phyloP scores from a whole-genome alignment of 2,888 invertebrate species.

The Phania funesta region DNA sequence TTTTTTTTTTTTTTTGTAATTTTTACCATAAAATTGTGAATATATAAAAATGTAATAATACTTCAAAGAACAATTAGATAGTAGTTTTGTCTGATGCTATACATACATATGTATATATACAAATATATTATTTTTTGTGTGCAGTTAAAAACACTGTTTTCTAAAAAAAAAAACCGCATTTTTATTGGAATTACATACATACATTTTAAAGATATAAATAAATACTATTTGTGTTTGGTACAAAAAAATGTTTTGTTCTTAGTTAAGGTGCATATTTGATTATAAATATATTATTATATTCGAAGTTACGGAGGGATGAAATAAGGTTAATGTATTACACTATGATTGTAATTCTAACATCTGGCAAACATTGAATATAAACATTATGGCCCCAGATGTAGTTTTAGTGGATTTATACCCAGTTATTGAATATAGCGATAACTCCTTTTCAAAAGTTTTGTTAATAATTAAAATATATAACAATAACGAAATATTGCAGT shows the following conservation, averaged over 20 bases:
- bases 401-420: neutral
- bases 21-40: too few relatives aligned
- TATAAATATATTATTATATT: slow-evolving; percentile 36
- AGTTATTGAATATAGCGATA: slow-evolving; percentile 4
- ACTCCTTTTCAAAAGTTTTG: slow-evolving; percentile 7
- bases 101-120: neutral
- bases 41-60: too few relatives aligned
- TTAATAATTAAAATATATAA: slow-evolving; percentile 43
- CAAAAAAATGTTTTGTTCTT: slow-evolving; percentile 33
- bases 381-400: neutral
- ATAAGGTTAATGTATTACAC: slow-evolving; percentile 34
- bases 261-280: slow-evolving; percentile 32
- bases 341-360: neutral
- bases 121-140: neutral
- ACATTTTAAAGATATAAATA: slow-evolving; percentile 25
- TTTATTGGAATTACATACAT: slow-evolving; percentile 40
- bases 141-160: too few relatives aligned
- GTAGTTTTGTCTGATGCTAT: too few relatives aligned
- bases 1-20: too few relatives aligned
- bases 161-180: slow-evolving; percentile 19
- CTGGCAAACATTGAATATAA: neutral
- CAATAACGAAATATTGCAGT: slow-evolving; percentile 39
- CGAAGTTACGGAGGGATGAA: slow-evolving; percentile 55
- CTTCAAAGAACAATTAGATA: too few relatives aligned
- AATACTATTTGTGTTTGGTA: slow-evolving; percentile 53